phyloP scores from a whole-genome alignment of 2,113 vertebrate genomes.

The Jacana jacana region DNA sequence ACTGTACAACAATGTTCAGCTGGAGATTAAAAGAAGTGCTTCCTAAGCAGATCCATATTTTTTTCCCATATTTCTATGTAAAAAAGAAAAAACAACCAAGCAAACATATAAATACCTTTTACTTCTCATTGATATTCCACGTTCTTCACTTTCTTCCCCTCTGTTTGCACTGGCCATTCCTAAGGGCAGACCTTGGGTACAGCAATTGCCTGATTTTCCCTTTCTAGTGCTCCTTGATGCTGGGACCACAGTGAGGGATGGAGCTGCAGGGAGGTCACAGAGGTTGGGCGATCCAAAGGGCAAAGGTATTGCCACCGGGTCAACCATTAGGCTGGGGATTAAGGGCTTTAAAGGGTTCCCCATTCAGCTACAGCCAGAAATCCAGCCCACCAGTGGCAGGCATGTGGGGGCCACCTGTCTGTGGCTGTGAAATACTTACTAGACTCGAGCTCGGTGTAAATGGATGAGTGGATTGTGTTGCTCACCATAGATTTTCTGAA shows the following conservation, averaged over 20 bases:
- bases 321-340: neutral
- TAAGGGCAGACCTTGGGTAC: neutral
- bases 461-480: neutral
- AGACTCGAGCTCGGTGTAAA: neutral
- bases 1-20: neutral
- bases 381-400: neutral
- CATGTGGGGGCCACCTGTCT: neutral
- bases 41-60: neutral
- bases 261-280: neutral
- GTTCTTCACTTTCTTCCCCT: neutral
- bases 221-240: neutral
- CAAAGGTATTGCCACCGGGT: neutral
- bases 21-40: neutral
- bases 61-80: neutral
- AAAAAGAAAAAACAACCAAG: neutral
- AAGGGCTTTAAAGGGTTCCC: neutral
- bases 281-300: neutral
- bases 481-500: slow-evolving; percentile 97
- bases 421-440: neutral
- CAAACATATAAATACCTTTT: neutral
- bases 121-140: neutral
- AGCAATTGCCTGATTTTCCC: neutral
- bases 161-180: neutral
- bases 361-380: neutral
- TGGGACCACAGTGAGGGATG: neutral